phyloP scores from a whole-genome alignment of 2,888 invertebrate genomes.

The Oscheius sp. region DNA sequence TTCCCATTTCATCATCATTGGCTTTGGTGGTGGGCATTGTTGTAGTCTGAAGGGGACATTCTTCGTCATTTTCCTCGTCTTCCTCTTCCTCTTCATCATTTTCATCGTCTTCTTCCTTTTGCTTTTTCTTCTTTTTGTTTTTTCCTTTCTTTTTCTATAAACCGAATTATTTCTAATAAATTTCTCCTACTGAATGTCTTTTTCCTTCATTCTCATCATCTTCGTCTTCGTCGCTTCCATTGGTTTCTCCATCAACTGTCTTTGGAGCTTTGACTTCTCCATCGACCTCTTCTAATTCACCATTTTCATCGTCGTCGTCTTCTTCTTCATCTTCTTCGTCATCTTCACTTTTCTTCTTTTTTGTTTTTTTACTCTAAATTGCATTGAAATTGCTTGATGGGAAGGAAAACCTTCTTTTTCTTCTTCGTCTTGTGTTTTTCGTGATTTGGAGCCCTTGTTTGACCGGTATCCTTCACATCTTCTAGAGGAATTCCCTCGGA shows the following conservation, averaged over 20 bases:
- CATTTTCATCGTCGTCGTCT: slow-evolving; percentile 9
- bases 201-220: background rate
- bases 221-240: background rate
- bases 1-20: background rate
- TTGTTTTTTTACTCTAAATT: background rate
- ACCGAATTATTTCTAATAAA: too few relatives aligned
- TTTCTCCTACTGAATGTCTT: too few relatives aligned
- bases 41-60: background rate
- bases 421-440: background rate
- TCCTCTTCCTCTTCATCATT: background rate
- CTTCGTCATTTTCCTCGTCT: background rate
- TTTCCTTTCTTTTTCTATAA: too few relatives aligned
- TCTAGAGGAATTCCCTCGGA: background rate
- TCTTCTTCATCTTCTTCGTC: slow-evolving; percentile 5
- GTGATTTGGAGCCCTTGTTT: background rate
- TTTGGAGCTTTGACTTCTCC: slow-evolving; percentile 13
- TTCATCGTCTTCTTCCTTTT: background rate
- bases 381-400: too few relatives aligned
- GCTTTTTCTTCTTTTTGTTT: background rate
- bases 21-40: background rate
- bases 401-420: background rate
- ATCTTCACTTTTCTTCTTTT: background rate
- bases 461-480: background rate
- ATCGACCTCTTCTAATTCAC: slow-evolving; percentile 2
- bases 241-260: slow-evolving; percentile 6